Conservation (phyloP, 2,113 vertebrate species). For the Mohoua ochrocephala region DNA sequence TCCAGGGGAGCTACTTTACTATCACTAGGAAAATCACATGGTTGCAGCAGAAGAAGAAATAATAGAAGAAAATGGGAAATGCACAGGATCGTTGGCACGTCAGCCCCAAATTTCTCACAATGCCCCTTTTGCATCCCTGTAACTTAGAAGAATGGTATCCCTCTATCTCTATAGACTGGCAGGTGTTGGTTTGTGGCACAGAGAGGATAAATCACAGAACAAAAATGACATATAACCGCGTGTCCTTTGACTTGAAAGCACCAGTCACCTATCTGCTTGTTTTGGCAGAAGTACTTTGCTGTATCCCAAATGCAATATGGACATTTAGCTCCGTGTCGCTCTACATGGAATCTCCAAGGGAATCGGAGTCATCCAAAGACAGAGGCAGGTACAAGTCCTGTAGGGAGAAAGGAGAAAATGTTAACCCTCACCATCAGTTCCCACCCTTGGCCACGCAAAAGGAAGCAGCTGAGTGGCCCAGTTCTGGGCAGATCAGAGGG, state of each 20-base stretch:
- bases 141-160: conserved; percentile 66
- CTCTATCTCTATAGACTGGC: conserved; percentile 73
- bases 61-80: not conserved
- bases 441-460: not conserved
- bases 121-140: conserved; percentile 47
- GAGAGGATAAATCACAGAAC: conserved; percentile 77
- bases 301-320: conserved; percentile 30
- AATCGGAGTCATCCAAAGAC: conserved; percentile 96
- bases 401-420: conserved; percentile 62
- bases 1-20: not conserved
- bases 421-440: conserved; percentile 56
- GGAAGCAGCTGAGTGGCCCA: not conserved
- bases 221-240: conserved; percentile 66
- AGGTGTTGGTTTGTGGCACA: conserved; percentile 74
- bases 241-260: conserved; percentile 75
- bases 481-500: not conserved
- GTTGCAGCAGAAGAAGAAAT: not conserved
- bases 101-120: conserved; percentile 5
- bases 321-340: not conserved
- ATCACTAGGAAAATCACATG: not conserved
- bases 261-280: conserved; percentile 72
- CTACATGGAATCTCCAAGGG: conserved; percentile 95
- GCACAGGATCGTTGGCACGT: not conserved
- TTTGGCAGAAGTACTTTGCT: conserved; percentile 60
- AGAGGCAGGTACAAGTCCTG: conserved; percentile 96